Conservation (phyloP, 2,797 vertebrate genomes). For the Liparis tanakae region DNA sequence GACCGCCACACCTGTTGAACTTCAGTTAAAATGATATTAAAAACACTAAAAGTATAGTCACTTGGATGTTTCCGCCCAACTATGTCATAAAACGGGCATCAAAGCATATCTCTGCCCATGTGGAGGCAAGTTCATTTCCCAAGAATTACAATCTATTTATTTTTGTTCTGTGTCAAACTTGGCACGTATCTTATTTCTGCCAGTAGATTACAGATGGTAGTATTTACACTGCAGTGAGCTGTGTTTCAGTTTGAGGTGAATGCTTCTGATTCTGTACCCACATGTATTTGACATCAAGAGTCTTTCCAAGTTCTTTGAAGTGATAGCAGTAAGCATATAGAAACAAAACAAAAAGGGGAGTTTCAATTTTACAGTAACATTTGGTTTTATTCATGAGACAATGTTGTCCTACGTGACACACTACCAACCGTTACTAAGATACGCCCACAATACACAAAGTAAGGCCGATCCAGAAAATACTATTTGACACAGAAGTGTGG, state of each 20-base stretch:
- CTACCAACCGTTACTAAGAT: not conserved
- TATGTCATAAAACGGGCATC: not conserved
- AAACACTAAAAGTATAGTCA: not conserved
- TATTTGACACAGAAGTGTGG: not conserved
- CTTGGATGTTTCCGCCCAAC: not conserved
- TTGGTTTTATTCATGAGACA: too few relatives aligned
- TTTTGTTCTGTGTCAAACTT: slow-evolving; percentile 1
- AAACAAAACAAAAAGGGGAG: not conserved
- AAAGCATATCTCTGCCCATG: not conserved
- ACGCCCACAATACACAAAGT: not conserved
- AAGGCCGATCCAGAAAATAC: not conserved
- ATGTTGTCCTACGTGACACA: not conserved
- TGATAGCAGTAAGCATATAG: not conserved
- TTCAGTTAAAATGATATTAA: slow-evolving; percentile 15
- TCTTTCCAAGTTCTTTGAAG: not conserved
- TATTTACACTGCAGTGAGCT: not conserved
- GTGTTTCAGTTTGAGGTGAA: not conserved
- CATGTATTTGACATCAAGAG: not conserved
- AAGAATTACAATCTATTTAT: not conserved
- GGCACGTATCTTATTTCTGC: not conserved
- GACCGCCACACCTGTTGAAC: slow-evolving; percentile 47
- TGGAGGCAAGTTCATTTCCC: not conserved
- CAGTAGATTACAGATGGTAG: not conserved
- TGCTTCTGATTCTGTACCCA: not conserved
- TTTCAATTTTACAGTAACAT: not conserved